Percentiles rank a stretch among this genome's conserved stretches.
Evolutionary conservation across 2,797 vertebrate genomes (phyloP).

Genomic region (Allobates femoralis): DNA sequence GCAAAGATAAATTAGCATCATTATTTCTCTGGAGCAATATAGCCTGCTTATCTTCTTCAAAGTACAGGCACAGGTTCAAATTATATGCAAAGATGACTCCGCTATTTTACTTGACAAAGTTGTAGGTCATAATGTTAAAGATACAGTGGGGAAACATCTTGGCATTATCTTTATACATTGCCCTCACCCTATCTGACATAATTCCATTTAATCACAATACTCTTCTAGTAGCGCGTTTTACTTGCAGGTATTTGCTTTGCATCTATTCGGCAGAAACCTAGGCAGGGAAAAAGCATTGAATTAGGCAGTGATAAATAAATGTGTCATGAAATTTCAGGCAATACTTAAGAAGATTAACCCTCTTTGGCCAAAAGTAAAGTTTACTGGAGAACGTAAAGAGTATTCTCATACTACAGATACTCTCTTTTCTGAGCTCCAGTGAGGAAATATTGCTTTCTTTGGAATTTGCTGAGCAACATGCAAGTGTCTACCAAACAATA

Average conservation of each 20-base stretch:
- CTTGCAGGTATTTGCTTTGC: slow-evolving; percentile 57
- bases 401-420: too few relatives aligned
- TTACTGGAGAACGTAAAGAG: too few relatives aligned
- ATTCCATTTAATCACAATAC: slow-evolving; percentile 66
- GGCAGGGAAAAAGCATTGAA: neutral
- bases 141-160: slow-evolving; percentile 66
- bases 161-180: slow-evolving; percentile 68
- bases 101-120: slow-evolving; percentile 73
- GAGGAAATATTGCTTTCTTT: too few relatives aligned
- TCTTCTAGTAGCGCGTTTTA: slow-evolving; percentile 60
- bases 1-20: slow-evolving; percentile 73
- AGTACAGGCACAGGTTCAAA: slow-evolving; percentile 70
- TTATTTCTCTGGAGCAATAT: slow-evolving; percentile 69
- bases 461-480: too few relatives aligned
- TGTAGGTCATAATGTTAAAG: slow-evolving; percentile 75
- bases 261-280: slow-evolving; percentile 62
- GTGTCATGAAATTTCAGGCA: too few relatives aligned
- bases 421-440: too few relatives aligned
- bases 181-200: slow-evolving; percentile 68
- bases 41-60: slow-evolving; percentile 71
- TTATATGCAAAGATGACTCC: slow-evolving; percentile 70
- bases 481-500: neutral
- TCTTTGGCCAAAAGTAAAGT: too few relatives aligned
- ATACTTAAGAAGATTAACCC: too few relatives aligned
- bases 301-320: neutral